These are phyloP conservation scores for Athalia rosae DNA, from an alignment of 2,888 invertebrate genomes.

Conservation along the genomic window DNA sequence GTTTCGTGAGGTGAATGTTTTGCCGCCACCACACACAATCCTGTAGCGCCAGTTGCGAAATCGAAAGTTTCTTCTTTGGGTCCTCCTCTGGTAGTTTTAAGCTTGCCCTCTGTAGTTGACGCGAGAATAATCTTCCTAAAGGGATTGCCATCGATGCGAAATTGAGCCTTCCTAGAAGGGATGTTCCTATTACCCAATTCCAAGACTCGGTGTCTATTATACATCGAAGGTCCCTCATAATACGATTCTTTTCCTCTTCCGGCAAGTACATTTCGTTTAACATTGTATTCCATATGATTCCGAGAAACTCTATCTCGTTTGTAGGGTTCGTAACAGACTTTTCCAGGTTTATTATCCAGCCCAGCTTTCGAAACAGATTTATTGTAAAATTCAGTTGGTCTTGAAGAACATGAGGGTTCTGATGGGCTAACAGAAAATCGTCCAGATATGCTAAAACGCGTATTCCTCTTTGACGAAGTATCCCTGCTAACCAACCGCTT, in stretches of 20 bases:
- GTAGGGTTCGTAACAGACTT: conserved; percentile 38
- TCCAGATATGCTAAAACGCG: conserved; percentile 58
- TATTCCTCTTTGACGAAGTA: conserved; percentile 50
- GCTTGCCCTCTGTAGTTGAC: conserved; percentile 23
- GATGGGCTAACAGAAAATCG: conserved; percentile 53
- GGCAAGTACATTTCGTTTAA: neutral
- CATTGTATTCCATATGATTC: conserved; percentile 36
- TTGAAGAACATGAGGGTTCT: conserved; percentile 20
- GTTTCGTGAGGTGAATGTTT: conserved; percentile 3
- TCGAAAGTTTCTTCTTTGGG: neutral
- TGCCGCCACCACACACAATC: conserved; percentile 14
- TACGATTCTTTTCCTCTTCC: neutral
- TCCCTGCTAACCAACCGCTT: conserved; percentile 56
- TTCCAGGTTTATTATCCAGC: conserved; percentile 38
- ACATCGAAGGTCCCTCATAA: neutral
- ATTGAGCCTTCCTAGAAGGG: neutral
- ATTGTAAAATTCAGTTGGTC: neutral
- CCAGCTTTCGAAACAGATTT: conserved; percentile 1
- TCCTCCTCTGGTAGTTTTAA: neutral
- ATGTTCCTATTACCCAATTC: neutral
- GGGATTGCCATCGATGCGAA: conserved; percentile 25
- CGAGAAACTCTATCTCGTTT: conserved; percentile 33
- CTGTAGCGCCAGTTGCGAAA: neutral
- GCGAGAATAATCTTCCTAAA: conserved; percentile 41
- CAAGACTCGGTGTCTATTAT: neutral